Evolutionary conservation across 1,140 invertebrate species (phyloP).

Genomic region (Agrypnia vestita): DNA sequence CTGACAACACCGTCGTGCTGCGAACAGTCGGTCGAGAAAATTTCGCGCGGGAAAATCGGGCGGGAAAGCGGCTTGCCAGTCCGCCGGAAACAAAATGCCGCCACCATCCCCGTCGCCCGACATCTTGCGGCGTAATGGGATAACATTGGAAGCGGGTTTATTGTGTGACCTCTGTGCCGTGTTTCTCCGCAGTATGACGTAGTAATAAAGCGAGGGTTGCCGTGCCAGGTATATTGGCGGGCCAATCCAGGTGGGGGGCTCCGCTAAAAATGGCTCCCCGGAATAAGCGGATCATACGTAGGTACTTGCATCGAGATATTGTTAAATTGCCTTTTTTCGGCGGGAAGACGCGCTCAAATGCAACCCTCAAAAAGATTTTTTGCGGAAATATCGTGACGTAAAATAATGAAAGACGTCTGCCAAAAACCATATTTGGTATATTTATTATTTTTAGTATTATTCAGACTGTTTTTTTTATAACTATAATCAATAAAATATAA

Average conservation of each 20-base stretch:
- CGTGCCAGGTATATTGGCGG: conserved; percentile 34
- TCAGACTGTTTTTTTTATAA: no score
- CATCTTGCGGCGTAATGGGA: conserved; percentile 55
- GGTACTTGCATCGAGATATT: conserved; percentile 12
- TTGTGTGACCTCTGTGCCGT: conserved; percentile 54
- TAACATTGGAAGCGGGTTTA: conserved; percentile 53
- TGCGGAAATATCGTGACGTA: neutral
- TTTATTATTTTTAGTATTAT: no score
- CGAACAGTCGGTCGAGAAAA: conserved; percentile 39
- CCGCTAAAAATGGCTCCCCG: conserved; percentile 28
- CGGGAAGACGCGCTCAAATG: conserved; percentile 11
- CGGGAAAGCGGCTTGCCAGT: conserved; percentile 31
- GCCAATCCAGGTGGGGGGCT: conserved; percentile 38
- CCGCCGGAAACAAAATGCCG: conserved; percentile 16
- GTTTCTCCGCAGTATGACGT: conserved; percentile 58
- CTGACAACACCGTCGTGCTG: conserved; percentile 10
- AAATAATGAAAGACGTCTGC: no score
- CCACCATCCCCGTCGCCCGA: conserved; percentile 10
- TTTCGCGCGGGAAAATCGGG: conserved; percentile 44
- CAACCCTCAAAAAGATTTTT: conserved; percentile 1
- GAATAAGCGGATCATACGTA: conserved; percentile 27
- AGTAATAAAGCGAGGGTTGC: conserved; percentile 48
- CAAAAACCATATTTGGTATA: no score
- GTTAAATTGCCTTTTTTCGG: conserved; percentile 28
- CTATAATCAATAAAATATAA: no score